Percentiles rank a stretch among this genome's conserved stretches.
phyloP scores from a whole-genome alignment of 2,113 vertebrate species.

The Labrus mixtus region DNA sequence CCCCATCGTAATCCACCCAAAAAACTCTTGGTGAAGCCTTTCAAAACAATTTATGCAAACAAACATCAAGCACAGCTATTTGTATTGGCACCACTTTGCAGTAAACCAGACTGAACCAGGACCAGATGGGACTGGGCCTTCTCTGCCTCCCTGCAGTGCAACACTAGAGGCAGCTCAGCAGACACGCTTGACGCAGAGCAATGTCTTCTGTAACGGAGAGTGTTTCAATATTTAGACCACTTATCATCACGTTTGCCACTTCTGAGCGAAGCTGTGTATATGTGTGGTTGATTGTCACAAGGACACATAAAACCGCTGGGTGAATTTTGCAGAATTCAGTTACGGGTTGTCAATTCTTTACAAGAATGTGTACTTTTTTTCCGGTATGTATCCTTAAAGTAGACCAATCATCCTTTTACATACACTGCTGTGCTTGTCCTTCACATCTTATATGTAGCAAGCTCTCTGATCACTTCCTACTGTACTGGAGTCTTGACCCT shows the following conservation, averaged over 20 bases:
- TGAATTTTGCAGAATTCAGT: constrained; percentile 11
- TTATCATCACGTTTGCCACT: constrained; percentile 57
- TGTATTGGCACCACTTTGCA: constrained; percentile 94
- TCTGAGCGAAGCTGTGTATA: constrained; percentile 35
- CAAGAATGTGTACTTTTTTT: constrained; percentile 1
- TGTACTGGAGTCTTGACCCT: constrained; percentile 19
- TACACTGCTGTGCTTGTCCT: not conserved
- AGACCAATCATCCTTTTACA: not conserved
- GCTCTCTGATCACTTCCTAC: constrained; percentile 7
- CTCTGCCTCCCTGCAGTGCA: constrained; percentile 60
- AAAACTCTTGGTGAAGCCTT: constrained; percentile 93
- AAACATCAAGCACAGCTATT: constrained; percentile 96
- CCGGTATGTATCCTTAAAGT: not conserved
- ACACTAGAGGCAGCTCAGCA: constrained; percentile 77
- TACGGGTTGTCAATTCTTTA: constrained; percentile 9
- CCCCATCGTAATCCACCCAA: constrained; percentile 88
- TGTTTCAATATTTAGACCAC: constrained; percentile 61
- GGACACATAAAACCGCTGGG: constrained; percentile 18
- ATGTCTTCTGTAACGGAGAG: constrained; percentile 54
- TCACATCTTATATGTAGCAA: not conserved
- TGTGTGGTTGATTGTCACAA: constrained; percentile 29
- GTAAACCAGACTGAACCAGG: constrained; percentile 92
- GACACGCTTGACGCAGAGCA: constrained; percentile 62
- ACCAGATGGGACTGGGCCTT: constrained; percentile 89
- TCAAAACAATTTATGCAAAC: constrained; percentile 99